phyloP scores from a whole-genome alignment of 2,888 invertebrate genomes.

The Himalopsyche japonica region DNA sequence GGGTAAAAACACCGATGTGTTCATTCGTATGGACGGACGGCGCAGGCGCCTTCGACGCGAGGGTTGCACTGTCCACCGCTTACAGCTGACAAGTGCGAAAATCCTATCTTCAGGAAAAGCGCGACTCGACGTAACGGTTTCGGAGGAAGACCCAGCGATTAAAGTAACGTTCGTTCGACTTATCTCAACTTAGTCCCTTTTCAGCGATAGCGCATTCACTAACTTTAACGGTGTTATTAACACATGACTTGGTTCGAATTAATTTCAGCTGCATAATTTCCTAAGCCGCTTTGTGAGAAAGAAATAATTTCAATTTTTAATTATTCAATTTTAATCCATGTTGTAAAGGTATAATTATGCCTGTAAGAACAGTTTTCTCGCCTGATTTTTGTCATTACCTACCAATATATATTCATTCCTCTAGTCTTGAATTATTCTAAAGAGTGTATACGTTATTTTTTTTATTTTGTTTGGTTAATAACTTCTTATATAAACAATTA shows the following conservation, averaged over 20 bases:
- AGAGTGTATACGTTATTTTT: too few species aligned
- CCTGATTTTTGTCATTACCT: too few species aligned
- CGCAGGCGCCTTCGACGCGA: not conserved
- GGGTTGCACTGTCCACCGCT: not conserved
- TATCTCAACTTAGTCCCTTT: not conserved
- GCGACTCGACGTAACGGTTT: not conserved
- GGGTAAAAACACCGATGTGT: not conserved
- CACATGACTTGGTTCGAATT: not conserved
- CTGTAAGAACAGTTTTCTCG: too few species aligned
- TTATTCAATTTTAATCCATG: too few species aligned
- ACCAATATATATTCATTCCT: too few species aligned
- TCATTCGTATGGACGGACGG: not conserved
- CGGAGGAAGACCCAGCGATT: not conserved
- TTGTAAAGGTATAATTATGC: too few species aligned
- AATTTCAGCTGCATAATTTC: not conserved
- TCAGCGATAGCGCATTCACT: not conserved
- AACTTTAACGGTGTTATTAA: not conserved
- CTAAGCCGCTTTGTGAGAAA: too few species aligned
- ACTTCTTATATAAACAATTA: too few species aligned
- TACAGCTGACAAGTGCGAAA: not conserved
- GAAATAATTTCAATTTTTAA: too few species aligned
- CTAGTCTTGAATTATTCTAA: too few species aligned
- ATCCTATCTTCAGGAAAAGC: not conserved
- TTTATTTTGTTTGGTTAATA: too few species aligned
- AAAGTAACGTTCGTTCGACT: not conserved